These are phyloP conservation scores for Baronia brevicornis DNA, from an alignment of 2,888 invertebrate species.

Conservation along the genomic window DNA sequence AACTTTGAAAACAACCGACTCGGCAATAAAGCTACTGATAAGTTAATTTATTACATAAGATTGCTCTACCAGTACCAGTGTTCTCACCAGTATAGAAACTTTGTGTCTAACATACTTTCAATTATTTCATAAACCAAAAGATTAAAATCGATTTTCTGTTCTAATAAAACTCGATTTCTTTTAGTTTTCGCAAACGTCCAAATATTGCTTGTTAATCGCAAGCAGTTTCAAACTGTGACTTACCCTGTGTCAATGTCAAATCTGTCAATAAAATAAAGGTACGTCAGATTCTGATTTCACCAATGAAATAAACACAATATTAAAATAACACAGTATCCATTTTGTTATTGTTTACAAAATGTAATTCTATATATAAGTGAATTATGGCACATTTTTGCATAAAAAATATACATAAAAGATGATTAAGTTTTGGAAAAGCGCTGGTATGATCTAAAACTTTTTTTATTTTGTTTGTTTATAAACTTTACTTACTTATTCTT, in stretches of 20 bases:
- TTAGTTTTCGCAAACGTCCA: no score
- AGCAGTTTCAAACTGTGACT: no score
- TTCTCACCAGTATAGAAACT: no score
- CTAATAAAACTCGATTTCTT: no score
- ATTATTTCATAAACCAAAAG: no score
- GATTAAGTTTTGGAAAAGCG: constrained; percentile 87
- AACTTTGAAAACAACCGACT: no score
- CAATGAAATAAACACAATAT: constrained; percentile 20
- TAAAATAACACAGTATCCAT: constrained; percentile 42
- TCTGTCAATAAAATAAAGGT: constrained; percentile 2
- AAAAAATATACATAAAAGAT: constrained; percentile 71
- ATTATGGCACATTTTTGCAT: constrained; percentile 25
- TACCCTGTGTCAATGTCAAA: constrained; percentile 8
- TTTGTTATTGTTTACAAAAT: constrained; percentile 46
- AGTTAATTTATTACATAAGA: no score
- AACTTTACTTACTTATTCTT: constrained; percentile 9
- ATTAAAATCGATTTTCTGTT: no score
- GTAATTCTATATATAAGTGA: constrained; percentile 36
- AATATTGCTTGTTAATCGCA: no score
- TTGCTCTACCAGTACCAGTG: no score
- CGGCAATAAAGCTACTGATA: no score
- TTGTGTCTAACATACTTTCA: no score
- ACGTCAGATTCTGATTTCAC: constrained; percentile 5
- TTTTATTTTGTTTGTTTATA: constrained; percentile 16
- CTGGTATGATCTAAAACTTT: constrained; percentile 60